Percentiles rank a stretch among this genome's conserved stretches.
These are phyloP conservation scores for Cyclura pinguis DNA, from an alignment of 2,797 vertebrate genomes.

Conservation along the genomic window DNA sequence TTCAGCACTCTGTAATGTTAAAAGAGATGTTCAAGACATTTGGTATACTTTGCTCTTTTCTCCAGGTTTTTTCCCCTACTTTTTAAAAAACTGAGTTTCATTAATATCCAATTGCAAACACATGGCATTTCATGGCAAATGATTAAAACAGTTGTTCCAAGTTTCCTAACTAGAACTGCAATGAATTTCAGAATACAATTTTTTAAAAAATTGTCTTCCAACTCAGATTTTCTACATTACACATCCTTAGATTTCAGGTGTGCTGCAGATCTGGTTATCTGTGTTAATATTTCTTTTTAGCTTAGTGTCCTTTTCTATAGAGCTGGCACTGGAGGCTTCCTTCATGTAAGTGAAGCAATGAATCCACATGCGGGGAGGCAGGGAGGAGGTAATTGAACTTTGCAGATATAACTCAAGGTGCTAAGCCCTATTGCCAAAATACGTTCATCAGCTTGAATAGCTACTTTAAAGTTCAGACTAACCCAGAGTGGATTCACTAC, in stretches of 20 bases:
- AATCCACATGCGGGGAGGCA: too few relatives aligned
- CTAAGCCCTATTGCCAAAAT: too few relatives aligned
- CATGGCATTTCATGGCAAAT: slow-evolving; percentile 32
- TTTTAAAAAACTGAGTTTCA: slow-evolving; percentile 3
- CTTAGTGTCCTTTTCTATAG: neutral
- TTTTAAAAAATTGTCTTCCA: neutral
- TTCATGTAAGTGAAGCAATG: too few relatives aligned
- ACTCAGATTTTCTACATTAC: neutral
- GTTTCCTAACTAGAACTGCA: neutral
- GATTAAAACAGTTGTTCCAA: slow-evolving; percentile 24
- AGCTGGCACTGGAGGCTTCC: too few relatives aligned
- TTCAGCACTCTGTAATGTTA: neutral
- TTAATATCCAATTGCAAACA: slow-evolving; percentile 41
- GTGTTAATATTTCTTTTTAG: neutral
- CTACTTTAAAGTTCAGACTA: too few relatives aligned
- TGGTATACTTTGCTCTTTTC: neutral
- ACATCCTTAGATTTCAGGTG: neutral
- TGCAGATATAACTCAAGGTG: too few relatives aligned
- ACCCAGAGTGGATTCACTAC: too few relatives aligned
- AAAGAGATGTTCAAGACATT: slow-evolving; percentile 1
- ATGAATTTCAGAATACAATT: neutral
- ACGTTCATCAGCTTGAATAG: too few relatives aligned
- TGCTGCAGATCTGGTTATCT: neutral
- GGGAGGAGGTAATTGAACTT: too few relatives aligned
- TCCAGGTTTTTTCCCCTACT: neutral